Base-by-base conservation (phyloP, 2,888 invertebrate genomes). In the Tuta absoluta region DNA sequence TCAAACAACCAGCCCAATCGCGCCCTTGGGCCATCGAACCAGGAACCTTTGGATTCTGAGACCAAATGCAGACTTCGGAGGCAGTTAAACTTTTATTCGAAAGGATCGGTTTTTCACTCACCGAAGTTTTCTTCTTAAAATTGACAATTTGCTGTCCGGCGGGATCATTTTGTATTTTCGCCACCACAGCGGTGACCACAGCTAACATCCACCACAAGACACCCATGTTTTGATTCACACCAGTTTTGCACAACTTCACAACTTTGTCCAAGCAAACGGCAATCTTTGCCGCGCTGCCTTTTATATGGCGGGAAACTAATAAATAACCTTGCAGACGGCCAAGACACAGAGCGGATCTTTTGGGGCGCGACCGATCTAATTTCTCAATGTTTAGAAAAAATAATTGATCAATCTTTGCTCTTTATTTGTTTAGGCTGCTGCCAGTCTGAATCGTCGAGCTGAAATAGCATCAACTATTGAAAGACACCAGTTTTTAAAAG, bases 101-200 rank as follows among this genome's bases (percentile, higher is more conserved):
- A n/a, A n/a, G n/a, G n/a, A n/a, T n/a, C n/a, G n/a, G n/a, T n/a
- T n/a, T n/a, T n/a, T n/a, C 1, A 51, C 75, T 72, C 65, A 82
- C 82, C 71, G 74, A 66, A 14, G 76, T 78, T 60, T 69, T 76
- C 57, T 80, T 68, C 24, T 80, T 79, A 59, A 80, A 82, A 59
- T 71, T 64, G n/a, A 81, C 60, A 19, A 80, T 77, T 65, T 82
- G 82, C 58, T 78, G 75, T 4, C 75, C 72, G 0, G 78, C 79
- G 1, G 78, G 75, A 63, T 82, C 80, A 68, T 71, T 71, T 60
- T 69, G 69, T 33, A 65, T 59, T 11, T 68, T 71, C 14, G 71
- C 73, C 17, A 68, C 64, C n/a, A 66, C 71, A 17, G 69, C 67
- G 24, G 56, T 56, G 37, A 71, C 41, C 14, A 70, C 21, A 63